Conservation (phyloP, 1,140 invertebrate species). For the Drosophila trapezifrons region DNA sequence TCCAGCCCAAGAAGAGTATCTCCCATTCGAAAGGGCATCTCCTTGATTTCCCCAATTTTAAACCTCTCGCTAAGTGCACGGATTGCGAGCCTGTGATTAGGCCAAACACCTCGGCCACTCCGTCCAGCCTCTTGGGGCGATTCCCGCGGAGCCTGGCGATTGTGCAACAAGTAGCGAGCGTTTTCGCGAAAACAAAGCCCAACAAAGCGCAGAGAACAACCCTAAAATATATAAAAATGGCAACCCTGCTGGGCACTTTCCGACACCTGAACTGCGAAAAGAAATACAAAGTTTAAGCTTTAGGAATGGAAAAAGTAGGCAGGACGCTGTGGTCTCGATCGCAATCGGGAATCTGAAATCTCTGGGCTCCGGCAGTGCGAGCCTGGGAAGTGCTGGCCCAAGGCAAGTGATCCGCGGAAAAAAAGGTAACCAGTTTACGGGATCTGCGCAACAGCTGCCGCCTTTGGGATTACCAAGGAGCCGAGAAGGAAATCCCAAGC, state of each 20-base stretch:
- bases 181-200: constrained; percentile 42
- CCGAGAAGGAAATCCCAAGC: constrained; percentile 32
- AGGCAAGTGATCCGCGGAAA: constrained; percentile 35
- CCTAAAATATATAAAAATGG: constrained; percentile 31
- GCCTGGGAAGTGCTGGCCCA: constrained; percentile 72
- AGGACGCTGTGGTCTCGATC: constrained; percentile 45
- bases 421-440: constrained; percentile 37
- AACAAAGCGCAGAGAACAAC: constrained; percentile 25
- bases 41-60: background rate
- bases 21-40: constrained; percentile 4
- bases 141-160: constrained; percentile 26
- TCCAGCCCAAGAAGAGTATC: background rate
- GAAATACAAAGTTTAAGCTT: background rate
- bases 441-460: constrained; percentile 31
- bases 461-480: constrained; percentile 2
- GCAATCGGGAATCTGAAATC: constrained; percentile 16
- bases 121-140: constrained; percentile 1
- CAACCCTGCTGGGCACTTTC: constrained; percentile 56
- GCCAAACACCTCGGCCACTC: constrained; percentile 36
- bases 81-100: constrained; percentile 67
- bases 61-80: constrained; percentile 17
- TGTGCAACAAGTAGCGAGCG: constrained; percentile 70
- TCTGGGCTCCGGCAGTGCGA: background rate
- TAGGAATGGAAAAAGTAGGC: constrained; percentile 34
- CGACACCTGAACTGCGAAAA: constrained; percentile 58